Evolutionary conservation across 2,888 invertebrate genomes (phyloP).

Genomic region (Lysandra coridon): DNA sequence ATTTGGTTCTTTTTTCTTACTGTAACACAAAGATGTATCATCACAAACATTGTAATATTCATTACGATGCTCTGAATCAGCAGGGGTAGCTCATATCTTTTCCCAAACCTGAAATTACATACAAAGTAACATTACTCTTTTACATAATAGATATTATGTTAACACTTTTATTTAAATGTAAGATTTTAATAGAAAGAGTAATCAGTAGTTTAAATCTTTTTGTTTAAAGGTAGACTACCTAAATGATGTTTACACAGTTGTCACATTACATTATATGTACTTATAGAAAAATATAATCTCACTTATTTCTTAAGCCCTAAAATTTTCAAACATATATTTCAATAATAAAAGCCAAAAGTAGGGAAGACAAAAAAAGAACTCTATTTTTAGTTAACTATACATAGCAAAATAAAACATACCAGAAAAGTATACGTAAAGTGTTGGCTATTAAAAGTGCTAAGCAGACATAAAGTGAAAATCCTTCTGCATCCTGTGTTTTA

Average conservation of each 20-base stretch:
- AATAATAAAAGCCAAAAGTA: background rate
- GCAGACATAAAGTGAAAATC: constrained; percentile 98
- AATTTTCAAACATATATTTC: background rate
- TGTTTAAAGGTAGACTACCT: too few relatives aligned
- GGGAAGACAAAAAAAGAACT: background rate
- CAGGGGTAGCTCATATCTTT: constrained; percentile 96
- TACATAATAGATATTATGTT: background rate
- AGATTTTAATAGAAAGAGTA: background rate
- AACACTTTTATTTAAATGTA: background rate
- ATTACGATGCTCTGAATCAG: constrained; percentile 98
- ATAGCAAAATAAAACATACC: constrained; percentile 83
- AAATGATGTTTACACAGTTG: background rate
- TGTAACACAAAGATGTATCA: constrained; percentile 95
- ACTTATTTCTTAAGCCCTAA: background rate
- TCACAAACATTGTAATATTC: constrained; percentile 97
- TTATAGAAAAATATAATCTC: background rate
- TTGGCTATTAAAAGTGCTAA: constrained; percentile 97
- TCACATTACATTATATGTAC: background rate
- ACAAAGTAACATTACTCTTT: background rate
- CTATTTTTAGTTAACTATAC: background rate
- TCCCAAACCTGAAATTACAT: constrained; percentile 93
- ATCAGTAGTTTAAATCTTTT: background rate
- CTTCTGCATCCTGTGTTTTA: constrained; percentile 94
- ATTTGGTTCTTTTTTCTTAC: constrained; percentile 91
- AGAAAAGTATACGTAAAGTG: constrained; percentile 97